Conservation (phyloP, 2,797 vertebrate genomes). For the Microchirus variegatus region DNA sequence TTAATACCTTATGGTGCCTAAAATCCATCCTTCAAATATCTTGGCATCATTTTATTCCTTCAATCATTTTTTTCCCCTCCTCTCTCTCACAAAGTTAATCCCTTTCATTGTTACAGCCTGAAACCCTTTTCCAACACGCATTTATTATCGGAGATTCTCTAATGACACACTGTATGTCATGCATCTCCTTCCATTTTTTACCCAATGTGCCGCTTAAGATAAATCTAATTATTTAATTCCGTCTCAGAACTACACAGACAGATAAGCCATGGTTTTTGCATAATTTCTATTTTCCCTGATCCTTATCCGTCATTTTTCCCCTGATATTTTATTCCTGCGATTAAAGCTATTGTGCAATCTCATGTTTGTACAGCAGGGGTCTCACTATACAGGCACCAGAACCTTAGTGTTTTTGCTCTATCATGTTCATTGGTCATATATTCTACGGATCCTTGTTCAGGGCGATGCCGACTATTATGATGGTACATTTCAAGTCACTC, state of each 20-base stretch:
- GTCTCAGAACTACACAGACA: neutral
- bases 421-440: slow-evolving; percentile 6
- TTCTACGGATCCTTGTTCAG: too few species aligned
- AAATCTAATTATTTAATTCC: neutral
- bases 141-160: slow-evolving; percentile 10
- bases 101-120: slow-evolving; percentile 10
- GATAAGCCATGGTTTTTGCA: neutral
- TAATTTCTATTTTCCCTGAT: neutral
- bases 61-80: neutral
- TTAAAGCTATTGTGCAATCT: slow-evolving; percentile 1
- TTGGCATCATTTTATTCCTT: slow-evolving; percentile 33
- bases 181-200: neutral
- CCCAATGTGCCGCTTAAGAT: neutral
- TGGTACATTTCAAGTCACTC: too few species aligned
- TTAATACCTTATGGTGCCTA: slow-evolving; percentile 17
- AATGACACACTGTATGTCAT: neutral
- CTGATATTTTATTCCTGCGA: neutral
- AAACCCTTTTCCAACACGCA: slow-evolving; percentile 13
- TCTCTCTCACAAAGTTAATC: slow-evolving; percentile 16
- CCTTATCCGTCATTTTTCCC: neutral
- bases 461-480: too few species aligned
- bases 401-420: neutral
- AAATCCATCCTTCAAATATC: slow-evolving; percentile 41
- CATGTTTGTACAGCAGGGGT: neutral
- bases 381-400: too few species aligned